Percentiles rank a stretch among this genome's conserved stretches.
phyloP scores from a whole-genome alignment of 2,888 invertebrate genomes.

The Calephelis perditalis region DNA sequence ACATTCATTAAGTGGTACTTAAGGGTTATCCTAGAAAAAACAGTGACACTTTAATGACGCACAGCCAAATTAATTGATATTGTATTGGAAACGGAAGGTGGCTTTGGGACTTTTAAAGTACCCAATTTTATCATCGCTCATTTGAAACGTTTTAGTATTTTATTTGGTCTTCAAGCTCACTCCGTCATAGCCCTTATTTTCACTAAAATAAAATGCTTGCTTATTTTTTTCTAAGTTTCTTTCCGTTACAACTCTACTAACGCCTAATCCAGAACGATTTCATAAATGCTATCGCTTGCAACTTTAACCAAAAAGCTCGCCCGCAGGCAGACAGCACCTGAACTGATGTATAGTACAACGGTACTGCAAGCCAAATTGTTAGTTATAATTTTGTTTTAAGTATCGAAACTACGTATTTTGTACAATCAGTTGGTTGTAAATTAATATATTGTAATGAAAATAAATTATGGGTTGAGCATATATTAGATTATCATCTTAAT shows the following conservation, averaged over 20 bases:
- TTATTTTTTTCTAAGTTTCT: too few species aligned
- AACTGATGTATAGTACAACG: constrained; percentile 71
- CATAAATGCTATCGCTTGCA: constrained; percentile 19
- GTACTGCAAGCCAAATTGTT: constrained; percentile 72
- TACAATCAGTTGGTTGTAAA: neutral
- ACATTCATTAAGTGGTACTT: too few species aligned
- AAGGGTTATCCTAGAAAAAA: too few species aligned
- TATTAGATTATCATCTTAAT: constrained; percentile 24
- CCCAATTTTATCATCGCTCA: too few species aligned
- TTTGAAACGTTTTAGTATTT: too few species aligned
- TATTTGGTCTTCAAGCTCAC: too few species aligned
- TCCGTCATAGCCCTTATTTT: neutral
- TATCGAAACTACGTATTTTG: constrained; percentile 34
- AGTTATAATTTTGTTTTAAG: constrained; percentile 60
- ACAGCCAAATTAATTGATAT: too few species aligned
- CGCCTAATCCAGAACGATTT: too few species aligned
- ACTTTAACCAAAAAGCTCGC: constrained; percentile 43
- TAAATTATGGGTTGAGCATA: neutral
- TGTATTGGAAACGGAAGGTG: too few species aligned
- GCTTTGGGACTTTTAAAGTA: too few species aligned
- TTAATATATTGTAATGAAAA: neutral
- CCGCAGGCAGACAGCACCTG: constrained; percentile 72
- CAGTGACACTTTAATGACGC: too few species aligned
- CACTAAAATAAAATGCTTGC: neutral
- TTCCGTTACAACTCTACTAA: too few species aligned